These are phyloP conservation scores for Selene dorsalis DNA, from an alignment of 2,797 vertebrate genomes.

Conservation along the genomic window DNA sequence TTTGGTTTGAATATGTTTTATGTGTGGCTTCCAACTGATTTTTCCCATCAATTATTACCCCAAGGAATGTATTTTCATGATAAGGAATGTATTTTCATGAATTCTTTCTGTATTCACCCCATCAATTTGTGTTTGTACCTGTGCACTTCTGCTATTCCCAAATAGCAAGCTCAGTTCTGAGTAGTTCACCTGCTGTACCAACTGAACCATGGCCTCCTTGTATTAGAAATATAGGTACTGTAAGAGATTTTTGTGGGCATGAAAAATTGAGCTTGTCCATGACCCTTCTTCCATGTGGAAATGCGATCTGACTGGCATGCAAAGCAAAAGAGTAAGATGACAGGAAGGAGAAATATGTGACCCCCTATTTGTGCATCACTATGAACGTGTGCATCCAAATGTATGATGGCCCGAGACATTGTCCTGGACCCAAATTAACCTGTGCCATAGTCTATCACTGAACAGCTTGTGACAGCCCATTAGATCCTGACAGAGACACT, in stretches of 20 bases:
- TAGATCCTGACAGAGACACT: slow-evolving; percentile 70
- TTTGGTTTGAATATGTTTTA: too few relatives aligned
- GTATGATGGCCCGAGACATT: slow-evolving; percentile 52
- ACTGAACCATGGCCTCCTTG: too few relatives aligned
- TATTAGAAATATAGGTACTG: background rate
- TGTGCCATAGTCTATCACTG: slow-evolving; percentile 43
- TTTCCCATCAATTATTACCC: too few relatives aligned
- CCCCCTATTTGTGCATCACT: slow-evolving; percentile 29
- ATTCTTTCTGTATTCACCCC: too few relatives aligned
- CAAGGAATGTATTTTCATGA: too few relatives aligned
- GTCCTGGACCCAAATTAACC: slow-evolving; percentile 74
- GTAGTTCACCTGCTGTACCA: too few relatives aligned
- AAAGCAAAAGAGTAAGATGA: slow-evolving; percentile 21
- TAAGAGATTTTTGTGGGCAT: background rate
- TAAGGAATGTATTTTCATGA: too few relatives aligned
- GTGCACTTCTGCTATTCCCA: too few relatives aligned
- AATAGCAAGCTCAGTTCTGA: too few relatives aligned
- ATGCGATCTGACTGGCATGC: slow-evolving; percentile 14
- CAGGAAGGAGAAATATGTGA: slow-evolving; percentile 27
- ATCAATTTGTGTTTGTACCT: too few relatives aligned
- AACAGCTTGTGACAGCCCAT: slow-evolving; percentile 72
- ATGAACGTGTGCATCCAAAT: slow-evolving; percentile 39
- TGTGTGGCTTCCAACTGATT: too few relatives aligned
- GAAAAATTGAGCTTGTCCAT: background rate
- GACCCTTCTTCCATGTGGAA: background rate